Evolutionary conservation across 1,140 invertebrate genomes (phyloP), one percentile per base, ranked within the genome.

Genomic region (Idris sp.): DNA sequence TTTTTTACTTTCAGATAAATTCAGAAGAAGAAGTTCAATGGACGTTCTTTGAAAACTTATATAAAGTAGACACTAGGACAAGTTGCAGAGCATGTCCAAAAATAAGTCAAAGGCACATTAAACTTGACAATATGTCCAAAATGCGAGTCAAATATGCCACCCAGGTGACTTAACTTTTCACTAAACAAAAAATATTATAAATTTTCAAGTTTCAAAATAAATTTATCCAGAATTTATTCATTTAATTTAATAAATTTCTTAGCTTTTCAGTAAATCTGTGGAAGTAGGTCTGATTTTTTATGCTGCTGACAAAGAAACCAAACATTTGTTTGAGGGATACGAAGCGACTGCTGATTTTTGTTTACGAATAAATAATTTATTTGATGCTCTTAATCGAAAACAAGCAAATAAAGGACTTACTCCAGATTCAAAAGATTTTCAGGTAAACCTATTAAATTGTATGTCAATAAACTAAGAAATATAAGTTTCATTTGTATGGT

Each of bases 381-480:
- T 77, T 25, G 71, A 75, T 56, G 71, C 76, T 0, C 11, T 77
- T 8, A 77, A 77, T 35, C 18, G 59, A 1, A 71, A 74, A 48
- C 65, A 62, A 28, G 46, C 61, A 4, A 74, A 74, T 15, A 10
- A 77, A 67, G 71, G 76, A 4, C 13, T 77, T 1, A 68, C 43
- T 6, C 46, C 61, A n/a, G n/a, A 49, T 5, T 16, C 36, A 30
- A 28, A 61, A 5, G 49, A 71, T 58, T 58, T 54, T 33, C 16
- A 77, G 54, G 76, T 31, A n/a, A 48, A 10, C 16, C 18, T 30
- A 25, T 46, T 54, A 22, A 4, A 4, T 22, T 22, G 3, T 22
- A 22, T n/a, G n/a, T n/a, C n/a, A n/a, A n/a, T n/a, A n/a, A n/a
- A n/a, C n/a, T n/a, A n/a, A n/a, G n/a, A n/a, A n/a, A n/a, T n/a